A percentile compares a stretch with the other conserved stretches of the same genome.
phyloP scores from a whole-genome alignment of 2,888 invertebrate species.

The Caenorhabditis virilis region DNA sequence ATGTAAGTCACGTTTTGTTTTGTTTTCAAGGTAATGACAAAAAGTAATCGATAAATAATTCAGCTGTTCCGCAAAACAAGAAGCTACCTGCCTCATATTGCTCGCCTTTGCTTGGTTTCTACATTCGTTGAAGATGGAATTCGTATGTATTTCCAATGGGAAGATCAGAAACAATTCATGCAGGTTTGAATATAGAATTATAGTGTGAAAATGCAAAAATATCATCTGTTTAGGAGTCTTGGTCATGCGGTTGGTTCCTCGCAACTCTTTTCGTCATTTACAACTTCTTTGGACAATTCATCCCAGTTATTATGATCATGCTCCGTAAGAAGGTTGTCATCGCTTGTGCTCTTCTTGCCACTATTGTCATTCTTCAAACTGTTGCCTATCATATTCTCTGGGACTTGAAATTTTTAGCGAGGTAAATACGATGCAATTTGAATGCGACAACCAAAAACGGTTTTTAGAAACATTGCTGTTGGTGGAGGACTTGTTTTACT shows the following conservation, averaged over 20 bases:
- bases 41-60: slow-evolving; percentile 6
- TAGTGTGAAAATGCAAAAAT: background rate
- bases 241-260: slow-evolving; percentile 89
- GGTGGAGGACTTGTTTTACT: slow-evolving; percentile 95
- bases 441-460: slow-evolving; percentile 13
- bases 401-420: slow-evolving; percentile 93
- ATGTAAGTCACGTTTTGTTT: slow-evolving; percentile 47
- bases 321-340: slow-evolving; percentile 81
- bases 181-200: slow-evolving; percentile 19
- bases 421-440: slow-evolving; percentile 64
- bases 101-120: slow-evolving; percentile 92
- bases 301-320: slow-evolving; percentile 94
- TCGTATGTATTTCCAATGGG: slow-evolving; percentile 93
- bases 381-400: slow-evolving; percentile 83
- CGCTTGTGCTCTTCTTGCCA: slow-evolving; percentile 85
- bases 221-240: slow-evolving; percentile 55
- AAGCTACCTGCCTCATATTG: slow-evolving; percentile 86
- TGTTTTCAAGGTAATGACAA: too few relatives aligned
- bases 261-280: slow-evolving; percentile 92
- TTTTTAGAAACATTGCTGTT: slow-evolving; percentile 84
- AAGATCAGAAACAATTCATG: slow-evolving; percentile 70
- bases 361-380: slow-evolving; percentile 89
- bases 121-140: slow-evolving; percentile 99
- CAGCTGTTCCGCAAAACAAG: slow-evolving; percentile 68
- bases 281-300: slow-evolving; percentile 92